Base-by-base conservation (phyloP, 1,140 invertebrate genomes). In the Drosophila teissieri region DNA sequence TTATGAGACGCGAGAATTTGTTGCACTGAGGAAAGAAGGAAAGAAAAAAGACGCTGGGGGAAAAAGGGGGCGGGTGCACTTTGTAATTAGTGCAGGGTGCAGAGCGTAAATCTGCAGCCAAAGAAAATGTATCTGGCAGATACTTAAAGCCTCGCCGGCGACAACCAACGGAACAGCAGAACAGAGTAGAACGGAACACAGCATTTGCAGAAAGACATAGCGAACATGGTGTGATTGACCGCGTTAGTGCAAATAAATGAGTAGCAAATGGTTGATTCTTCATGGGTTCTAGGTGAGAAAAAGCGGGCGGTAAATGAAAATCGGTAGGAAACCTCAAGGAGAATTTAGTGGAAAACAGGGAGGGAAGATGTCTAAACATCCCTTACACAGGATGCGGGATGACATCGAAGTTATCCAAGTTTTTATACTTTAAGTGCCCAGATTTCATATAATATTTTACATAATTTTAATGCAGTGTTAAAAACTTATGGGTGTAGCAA, bases 1-100 rank as follows among this genome's bases (percentile, higher is more conserved):
- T 88, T 88, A 88, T 88, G 83, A 88, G 83, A 89, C 83, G 83
- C 79, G 76, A 88, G 83, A 88, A 88, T 86, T 88, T 73, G 83
- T 78, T 76, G 72, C 63, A 78, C 73, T 69, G 67, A 19, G 45
- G 11, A 62, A 24, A 45, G 42, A 53, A 40, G 11, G 17, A 36
- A 24, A 45, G 42, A 57, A 40, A 8, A n/a, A 36, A 64, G 45
- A 22, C 3, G 14, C 27, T 24, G 54, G 42, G 17, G 44, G 40
- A 22, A 34, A 5, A 22, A n/a, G 24, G 68, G n/a, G 61, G 55
- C 55, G 78, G 58, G 67, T 73, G 83, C 76, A 88, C 80, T 88
- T 88, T 80, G 84, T 89, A 88, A 88, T 88, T 88, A 88, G 84
- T 88, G 84, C 65, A 76, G 48, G 83, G 79, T 79, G 78, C 84